These are phyloP conservation scores for Acropora tenuis DNA, from an alignment of 64 coral and sea anemone genomes.

Conservation along the genomic window DNA sequence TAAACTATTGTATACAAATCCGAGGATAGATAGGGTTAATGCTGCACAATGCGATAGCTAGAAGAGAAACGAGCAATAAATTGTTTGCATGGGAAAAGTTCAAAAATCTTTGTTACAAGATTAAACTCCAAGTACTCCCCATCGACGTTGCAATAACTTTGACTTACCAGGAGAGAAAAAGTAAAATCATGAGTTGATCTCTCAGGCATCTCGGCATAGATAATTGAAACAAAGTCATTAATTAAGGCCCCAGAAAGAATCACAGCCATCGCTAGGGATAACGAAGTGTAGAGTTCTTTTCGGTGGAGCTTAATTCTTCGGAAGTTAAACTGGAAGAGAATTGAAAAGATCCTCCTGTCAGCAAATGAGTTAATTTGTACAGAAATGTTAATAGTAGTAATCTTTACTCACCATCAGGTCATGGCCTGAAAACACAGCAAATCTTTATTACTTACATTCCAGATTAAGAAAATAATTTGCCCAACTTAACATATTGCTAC, in stretches of 20 bases:
- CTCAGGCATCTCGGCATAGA: slow-evolving; percentile 83
- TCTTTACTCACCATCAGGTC: background rate
- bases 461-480: background rate
- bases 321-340: slow-evolving; percentile 88
- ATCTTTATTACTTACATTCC: background rate
- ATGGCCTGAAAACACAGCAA: slow-evolving; percentile 13
- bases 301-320: slow-evolving; percentile 80
- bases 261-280: slow-evolving; percentile 71
- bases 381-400: background rate
- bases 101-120: too few species aligned
- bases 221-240: slow-evolving; percentile 84
- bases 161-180: slow-evolving; percentile 83
- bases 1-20: slow-evolving; percentile 87
- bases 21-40: slow-evolving; percentile 75
- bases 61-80: slow-evolving; percentile 2
- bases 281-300: slow-evolving; percentile 77
- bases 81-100: background rate
- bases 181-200: slow-evolving; percentile 88
- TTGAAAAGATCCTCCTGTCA: background rate
- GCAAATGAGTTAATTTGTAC: background rate
- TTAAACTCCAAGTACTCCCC: too few species aligned
- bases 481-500: background rate
- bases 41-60: slow-evolving; percentile 83
- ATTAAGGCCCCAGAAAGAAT: slow-evolving; percentile 79
- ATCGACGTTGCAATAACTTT: background rate